Evolutionary conservation across 2,797 vertebrate species (phyloP).

Genomic region (Potorous gilbertii): DNA sequence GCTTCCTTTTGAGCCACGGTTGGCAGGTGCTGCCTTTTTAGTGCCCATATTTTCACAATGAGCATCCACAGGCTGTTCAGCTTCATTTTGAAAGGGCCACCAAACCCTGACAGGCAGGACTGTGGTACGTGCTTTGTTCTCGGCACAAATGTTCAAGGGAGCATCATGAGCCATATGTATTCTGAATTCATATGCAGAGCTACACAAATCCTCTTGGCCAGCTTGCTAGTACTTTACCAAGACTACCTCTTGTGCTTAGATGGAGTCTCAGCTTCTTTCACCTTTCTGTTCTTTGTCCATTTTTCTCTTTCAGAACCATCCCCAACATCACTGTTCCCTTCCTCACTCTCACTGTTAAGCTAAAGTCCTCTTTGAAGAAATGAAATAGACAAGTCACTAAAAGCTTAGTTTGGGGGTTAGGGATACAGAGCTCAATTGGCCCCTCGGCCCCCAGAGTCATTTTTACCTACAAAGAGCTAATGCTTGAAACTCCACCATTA

Average conservation of each 20-base stretch:
- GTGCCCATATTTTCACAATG: not conserved
- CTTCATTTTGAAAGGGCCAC: slow-evolving; percentile 27
- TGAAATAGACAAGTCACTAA: not conserved
- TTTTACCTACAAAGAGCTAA: not conserved
- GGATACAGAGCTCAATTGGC: not conserved
- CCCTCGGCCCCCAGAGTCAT: not conserved
- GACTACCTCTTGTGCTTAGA: not conserved
- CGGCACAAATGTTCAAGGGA: not conserved
- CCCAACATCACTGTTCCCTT: not conserved
- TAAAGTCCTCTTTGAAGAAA: not conserved
- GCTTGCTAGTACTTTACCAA: not conserved
- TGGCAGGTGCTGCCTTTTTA: not conserved
- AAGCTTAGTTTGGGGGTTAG: not conserved
- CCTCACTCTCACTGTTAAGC: not conserved
- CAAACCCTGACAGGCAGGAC: slow-evolving; percentile 1
- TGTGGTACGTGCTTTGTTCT: not conserved
- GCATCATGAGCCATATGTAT: not conserved
- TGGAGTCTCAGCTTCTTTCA: not conserved
- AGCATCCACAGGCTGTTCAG: slow-evolving; percentile 4
- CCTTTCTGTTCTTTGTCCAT: not conserved
- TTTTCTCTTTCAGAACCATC: not conserved
- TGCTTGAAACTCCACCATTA: not conserved
- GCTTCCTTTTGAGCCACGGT: not conserved
- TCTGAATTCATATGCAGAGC: not conserved
- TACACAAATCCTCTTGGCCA: not conserved